phyloP scores from a whole-genome alignment of 1,140 invertebrate species.

The Lepidurus apus region DNA sequence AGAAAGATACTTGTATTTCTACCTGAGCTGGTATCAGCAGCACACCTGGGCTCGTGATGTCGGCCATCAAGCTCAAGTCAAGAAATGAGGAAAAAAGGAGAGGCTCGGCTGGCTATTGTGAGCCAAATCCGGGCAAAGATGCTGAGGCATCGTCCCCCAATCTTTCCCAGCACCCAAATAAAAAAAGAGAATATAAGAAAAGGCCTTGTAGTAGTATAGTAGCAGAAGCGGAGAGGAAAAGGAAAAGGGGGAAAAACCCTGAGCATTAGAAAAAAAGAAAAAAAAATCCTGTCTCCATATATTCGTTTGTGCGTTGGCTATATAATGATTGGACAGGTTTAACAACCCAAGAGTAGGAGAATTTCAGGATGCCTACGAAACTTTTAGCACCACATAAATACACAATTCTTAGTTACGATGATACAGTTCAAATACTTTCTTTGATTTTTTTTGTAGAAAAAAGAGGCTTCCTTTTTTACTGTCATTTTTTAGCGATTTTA shows the following conservation, averaged over 20 bases:
- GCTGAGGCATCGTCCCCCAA: constrained; percentile 16
- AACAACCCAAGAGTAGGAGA: background rate
- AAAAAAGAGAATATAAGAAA: background rate
- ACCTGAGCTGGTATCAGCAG: background rate
- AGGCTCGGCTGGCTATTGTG: constrained; percentile 13
- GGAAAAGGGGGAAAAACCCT: background rate
- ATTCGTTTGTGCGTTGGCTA: background rate
- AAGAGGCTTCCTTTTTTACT: background rate
- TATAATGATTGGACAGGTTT: constrained; percentile 1
- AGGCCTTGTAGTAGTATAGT: background rate
- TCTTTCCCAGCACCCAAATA: constrained; percentile 7
- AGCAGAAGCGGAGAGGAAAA: background rate
- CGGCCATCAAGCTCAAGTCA: constrained; percentile 15
- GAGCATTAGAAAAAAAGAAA: background rate
- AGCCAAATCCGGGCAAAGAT: constrained; percentile 11
- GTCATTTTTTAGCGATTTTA: background rate
- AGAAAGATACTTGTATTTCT: background rate
- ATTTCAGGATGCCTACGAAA: background rate
- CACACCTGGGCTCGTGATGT: constrained; percentile 4
- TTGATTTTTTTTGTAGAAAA: background rate
- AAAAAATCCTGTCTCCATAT: background rate
- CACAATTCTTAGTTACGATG: background rate
- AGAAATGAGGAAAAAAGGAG: constrained; percentile 15
- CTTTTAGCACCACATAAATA: constrained; percentile 5
- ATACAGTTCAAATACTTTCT: background rate